Conservation (phyloP, 2,113 vertebrate species). For the Dipodomys stephensi region DNA sequence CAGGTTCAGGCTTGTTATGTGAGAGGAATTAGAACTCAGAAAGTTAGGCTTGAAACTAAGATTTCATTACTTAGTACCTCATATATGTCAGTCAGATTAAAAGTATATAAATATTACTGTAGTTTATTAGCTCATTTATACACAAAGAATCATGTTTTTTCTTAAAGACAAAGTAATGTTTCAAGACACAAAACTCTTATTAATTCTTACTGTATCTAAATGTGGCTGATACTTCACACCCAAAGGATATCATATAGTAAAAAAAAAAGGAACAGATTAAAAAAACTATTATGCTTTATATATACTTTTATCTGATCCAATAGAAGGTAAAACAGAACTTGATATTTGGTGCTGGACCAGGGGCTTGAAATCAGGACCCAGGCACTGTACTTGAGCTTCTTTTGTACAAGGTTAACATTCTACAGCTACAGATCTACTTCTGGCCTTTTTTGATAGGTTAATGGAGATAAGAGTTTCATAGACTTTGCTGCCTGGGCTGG, state of each 20-base stretch:
- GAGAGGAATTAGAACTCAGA: background rate
- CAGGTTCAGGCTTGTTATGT: background rate
- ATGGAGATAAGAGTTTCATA: too few species aligned
- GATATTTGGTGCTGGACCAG: background rate
- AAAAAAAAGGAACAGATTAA: background rate
- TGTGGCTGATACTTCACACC: background rate
- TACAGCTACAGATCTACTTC: too few species aligned
- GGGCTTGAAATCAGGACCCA: too few species aligned
- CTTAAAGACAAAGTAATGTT: conserved; percentile 6
- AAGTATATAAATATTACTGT: conserved; percentile 38
- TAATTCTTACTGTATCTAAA: background rate
- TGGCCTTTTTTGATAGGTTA: too few species aligned
- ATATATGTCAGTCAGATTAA: conserved; percentile 22
- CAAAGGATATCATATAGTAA: background rate
- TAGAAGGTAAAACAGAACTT: conserved; percentile 25
- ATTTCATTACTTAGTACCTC: background rate
- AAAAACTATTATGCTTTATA: background rate
- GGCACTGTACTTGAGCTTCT: too few species aligned
- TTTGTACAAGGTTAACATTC: too few species aligned
- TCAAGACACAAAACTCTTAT: background rate
- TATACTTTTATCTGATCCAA: conserved; percentile 36
- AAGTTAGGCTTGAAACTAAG: conserved; percentile 11
- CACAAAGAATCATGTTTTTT: background rate
- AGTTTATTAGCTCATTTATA: background rate
- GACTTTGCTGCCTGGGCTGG: too few species aligned